Evolutionary conservation across 2,888 invertebrate species (phyloP).

Genomic region (Ryuthela nishihirai): DNA sequence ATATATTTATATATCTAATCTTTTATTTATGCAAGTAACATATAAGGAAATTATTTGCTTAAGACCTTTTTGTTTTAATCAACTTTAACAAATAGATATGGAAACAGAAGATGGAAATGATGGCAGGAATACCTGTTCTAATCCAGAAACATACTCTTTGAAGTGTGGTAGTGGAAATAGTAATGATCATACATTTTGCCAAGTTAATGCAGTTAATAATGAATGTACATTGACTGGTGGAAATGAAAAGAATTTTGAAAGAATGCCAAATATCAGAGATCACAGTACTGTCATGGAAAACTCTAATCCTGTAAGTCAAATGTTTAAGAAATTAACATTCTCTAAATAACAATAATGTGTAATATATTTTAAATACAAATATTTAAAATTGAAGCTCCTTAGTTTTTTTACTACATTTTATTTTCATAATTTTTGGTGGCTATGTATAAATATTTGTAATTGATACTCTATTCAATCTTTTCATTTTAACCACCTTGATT

Average conservation of each 20-base stretch:
- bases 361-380: too few relatives aligned
- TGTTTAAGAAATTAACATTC: too few relatives aligned
- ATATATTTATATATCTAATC: background rate
- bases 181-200: background rate
- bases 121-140: constrained; percentile 13
- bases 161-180: constrained; percentile 6
- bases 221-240: constrained; percentile 1
- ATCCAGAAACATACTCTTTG: constrained; percentile 10
- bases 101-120: constrained; percentile 37
- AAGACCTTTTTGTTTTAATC: background rate
- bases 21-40: background rate
- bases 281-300: constrained; percentile 7
- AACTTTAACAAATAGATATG: constrained; percentile 19
- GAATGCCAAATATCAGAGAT: background rate
- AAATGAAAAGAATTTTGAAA: constrained; percentile 9
- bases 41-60: background rate
- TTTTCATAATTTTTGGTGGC: too few relatives aligned
- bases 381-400: too few relatives aligned
- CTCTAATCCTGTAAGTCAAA: constrained; percentile 29
- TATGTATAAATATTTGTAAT: too few relatives aligned
- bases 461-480: too few relatives aligned
- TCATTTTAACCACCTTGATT: too few relatives aligned
- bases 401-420: too few relatives aligned
- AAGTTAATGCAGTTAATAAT: background rate
- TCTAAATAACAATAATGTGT: too few relatives aligned